Percentiles rank a stretch among this genome's conserved stretches.
phyloP scores from a whole-genome alignment of 2,113 vertebrate species.

The Grantiella picta region DNA sequence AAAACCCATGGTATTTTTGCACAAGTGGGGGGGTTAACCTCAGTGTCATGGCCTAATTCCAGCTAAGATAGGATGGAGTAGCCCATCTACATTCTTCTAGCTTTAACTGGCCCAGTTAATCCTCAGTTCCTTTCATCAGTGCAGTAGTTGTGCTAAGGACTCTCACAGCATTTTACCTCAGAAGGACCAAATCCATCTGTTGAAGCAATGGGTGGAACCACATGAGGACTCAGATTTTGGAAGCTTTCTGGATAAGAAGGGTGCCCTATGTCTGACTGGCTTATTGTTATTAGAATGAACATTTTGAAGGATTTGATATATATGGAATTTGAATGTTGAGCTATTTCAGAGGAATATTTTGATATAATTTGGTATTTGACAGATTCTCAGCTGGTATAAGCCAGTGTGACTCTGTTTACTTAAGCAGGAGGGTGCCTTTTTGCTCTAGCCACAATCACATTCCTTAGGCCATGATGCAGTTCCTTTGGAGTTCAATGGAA shows the following conservation, averaged over 20 bases:
- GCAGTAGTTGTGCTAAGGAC: neutral
- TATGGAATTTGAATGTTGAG: neutral
- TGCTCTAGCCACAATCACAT: neutral
- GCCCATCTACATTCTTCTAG: neutral
- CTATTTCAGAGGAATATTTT: neutral
- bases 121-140: neutral
- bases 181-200: neutral
- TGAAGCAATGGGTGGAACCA: neutral
- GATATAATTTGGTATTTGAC: neutral
- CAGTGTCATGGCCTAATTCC: slow-evolving; percentile 27
- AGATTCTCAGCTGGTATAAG: neutral
- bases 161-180: neutral
- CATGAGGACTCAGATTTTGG: neutral
- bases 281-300: neutral
- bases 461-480: neutral
- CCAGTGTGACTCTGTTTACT: neutral
- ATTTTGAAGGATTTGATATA: neutral
- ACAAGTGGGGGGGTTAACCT: slow-evolving; percentile 25
- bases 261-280: neutral
- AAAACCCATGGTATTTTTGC: slow-evolving; percentile 29
- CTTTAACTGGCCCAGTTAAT: slow-evolving; percentile 16
- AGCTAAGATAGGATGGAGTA: slow-evolving; percentile 19
- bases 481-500: neutral
- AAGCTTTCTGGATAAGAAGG: neutral
- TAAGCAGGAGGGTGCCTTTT: neutral